Base-by-base conservation (phyloP, 2,888 invertebrate genomes). In the Lacanobia oleracea region DNA sequence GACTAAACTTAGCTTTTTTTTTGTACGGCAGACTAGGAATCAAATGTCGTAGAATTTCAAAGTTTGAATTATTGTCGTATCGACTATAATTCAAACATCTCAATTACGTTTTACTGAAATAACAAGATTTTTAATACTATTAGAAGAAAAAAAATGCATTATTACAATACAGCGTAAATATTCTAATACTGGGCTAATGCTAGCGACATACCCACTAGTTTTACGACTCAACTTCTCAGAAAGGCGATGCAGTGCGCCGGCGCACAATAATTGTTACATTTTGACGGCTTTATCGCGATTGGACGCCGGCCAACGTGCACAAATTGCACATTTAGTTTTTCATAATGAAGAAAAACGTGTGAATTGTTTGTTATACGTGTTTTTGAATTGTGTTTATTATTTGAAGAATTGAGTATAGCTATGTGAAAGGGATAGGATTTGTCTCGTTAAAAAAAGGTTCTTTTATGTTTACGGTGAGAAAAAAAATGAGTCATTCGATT, bases 151-250 rank as follows among this genome's bases (percentile, higher is more conserved):
- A 48, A 1, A 14, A 27, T 56, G 48, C 21, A 6, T 33, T 27
- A 74, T 54, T 23, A 61, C 57, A 57, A 48, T 51, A 37, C 37
- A 45, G 33, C 59, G 51, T 60, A 48, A 48, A 53, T 33, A 67
- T 72, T 76, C 65, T 69, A 72, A 81, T 66, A 54, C 60, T 56
- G 61, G 65, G 67, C 60, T 64, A 61, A 67, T 69, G 57, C 66
- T 51, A 16, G 60, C 61, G 57, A 72, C 57, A 68, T 72, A 53
- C 72, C 67, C 82, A 37, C 57, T 50, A 72, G 62, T 78, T 75
- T 81, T 78, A 81, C 78, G 81, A 78, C 12, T 1, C 14, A 45
- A 18, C 27, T 81, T 81, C 82, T 68, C 54, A 71, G 82, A 78
- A 79, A 74, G 77, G 72, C 59, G 75, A 53, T 78, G 50, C 57